A percentile compares a stretch with the other conserved stretches of the same genome.
These are phyloP conservation scores for Mycteria americana DNA, from an alignment of 2,797 vertebrate species.

Conservation along the genomic window DNA sequence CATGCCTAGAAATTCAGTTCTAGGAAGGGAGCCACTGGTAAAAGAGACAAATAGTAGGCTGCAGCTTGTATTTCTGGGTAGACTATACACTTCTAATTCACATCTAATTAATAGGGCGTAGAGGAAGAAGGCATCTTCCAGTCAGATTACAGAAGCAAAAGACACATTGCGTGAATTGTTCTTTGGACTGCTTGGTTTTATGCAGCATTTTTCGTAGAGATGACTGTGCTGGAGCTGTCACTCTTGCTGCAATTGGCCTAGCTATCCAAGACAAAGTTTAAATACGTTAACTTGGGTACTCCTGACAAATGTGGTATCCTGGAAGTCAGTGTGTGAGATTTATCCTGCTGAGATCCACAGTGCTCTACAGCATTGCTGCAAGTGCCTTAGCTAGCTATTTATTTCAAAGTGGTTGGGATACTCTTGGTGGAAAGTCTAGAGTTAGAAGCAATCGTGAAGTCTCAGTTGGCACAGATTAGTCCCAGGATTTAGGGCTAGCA, in stretches of 20 bases:
- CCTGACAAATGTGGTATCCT: background rate
- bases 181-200: background rate
- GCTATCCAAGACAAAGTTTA: background rate
- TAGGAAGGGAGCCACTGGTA: background rate
- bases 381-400: background rate
- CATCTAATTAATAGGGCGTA: background rate
- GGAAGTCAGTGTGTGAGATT: background rate
- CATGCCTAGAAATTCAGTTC: background rate
- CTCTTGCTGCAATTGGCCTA: background rate
- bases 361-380: background rate
- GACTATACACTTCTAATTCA: background rate
- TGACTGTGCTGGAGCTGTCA: background rate
- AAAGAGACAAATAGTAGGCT: background rate
- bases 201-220: background rate
- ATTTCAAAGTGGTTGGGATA: background rate
- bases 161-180: background rate
- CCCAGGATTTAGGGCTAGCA: slow-evolving; percentile 50
- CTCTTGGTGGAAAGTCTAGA: background rate
- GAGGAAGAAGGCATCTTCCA: background rate
- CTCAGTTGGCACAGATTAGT: slow-evolving; percentile 41
- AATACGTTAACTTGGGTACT: background rate
- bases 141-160: background rate
- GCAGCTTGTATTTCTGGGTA: background rate
- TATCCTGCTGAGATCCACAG: background rate
- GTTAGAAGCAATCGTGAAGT: background rate